Evolutionary conservation across 2,888 invertebrate species (phyloP), one percentile per base, ranked within the genome.

Genomic region (Harpagoxenus sublaevis): DNA sequence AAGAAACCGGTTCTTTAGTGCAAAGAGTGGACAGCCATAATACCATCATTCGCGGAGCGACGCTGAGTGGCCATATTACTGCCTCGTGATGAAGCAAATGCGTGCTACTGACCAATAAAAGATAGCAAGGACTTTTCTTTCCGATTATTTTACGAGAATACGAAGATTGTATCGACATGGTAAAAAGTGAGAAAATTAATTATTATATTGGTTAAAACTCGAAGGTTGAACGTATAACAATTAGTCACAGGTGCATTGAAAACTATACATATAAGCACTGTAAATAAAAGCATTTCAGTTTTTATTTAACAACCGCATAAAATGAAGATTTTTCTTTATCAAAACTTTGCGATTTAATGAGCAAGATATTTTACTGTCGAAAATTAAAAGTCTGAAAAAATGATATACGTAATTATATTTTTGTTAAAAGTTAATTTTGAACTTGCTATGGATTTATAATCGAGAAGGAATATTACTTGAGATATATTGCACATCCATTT

Each of bases 21-120:
- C 86, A 87, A 86, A 63, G 85, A 85, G 75, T 79, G 85, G 89
- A 87, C 86, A 83, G 82, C 84, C 85, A 87, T 91, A 89, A 89
- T 87, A 88, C 87, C 87, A 89, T 90, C 91, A 89, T 90, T 90
- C 84, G 77, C 87, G 68, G 57, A 65, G 63, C 82, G 91, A 90
- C 90, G 87, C 87, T 88, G 88, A 90, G 86, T 88, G 88, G 86
- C 84, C 86, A 85, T 89, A 89, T 88, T 91, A 90, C 87, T 70
- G 90, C 79, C 86, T 79, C 85, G 70, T 62, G 91, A 89, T 86
- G 88, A 91, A 90, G 86, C 88, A 86, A 91, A 91, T 88, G 87
- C 65, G 77, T 78, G 91, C 91, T 89, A 90, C 90, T 86, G 88
- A 48, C 87, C 83, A 81, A 89, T 89, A 91, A 91, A 89, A 88